Evolutionary conservation across 2,113 vertebrate genomes (phyloP).

Genomic region (Chlamydotis undulata): DNA sequence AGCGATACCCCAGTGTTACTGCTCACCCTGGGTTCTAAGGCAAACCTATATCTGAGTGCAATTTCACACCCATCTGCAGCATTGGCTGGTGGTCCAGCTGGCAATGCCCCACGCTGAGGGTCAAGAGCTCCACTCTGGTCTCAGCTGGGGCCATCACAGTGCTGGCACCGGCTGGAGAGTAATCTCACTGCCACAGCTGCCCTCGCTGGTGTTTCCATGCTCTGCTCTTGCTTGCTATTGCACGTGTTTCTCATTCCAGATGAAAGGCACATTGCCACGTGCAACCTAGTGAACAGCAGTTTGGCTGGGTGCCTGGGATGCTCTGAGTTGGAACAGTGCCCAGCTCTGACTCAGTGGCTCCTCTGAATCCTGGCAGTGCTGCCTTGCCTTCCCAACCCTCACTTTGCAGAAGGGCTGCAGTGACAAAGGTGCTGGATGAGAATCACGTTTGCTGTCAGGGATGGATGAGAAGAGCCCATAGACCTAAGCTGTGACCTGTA

Average conservation of each 20-base stretch:
- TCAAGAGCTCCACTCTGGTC: background rate
- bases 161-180: background rate
- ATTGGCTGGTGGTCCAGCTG: fast-evolving
- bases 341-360: background rate
- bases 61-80: fast-evolving
- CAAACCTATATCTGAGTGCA: background rate
- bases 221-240: background rate
- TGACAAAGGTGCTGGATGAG: background rate
- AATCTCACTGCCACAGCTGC: background rate
- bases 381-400: background rate
- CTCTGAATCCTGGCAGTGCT: background rate
- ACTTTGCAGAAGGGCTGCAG: background rate
- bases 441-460: background rate
- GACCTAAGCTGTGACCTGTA: background rate
- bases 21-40: background rate
- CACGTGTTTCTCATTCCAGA: background rate
- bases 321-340: background rate
- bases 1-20: background rate
- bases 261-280: background rate
- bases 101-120: background rate
- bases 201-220: background rate
- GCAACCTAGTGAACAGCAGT: background rate
- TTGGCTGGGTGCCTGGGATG: background rate
- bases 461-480: background rate
- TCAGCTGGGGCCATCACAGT: background rate